phyloP scores from a whole-genome alignment of 2,888 invertebrate species.

The Ophioninae sp. region DNA sequence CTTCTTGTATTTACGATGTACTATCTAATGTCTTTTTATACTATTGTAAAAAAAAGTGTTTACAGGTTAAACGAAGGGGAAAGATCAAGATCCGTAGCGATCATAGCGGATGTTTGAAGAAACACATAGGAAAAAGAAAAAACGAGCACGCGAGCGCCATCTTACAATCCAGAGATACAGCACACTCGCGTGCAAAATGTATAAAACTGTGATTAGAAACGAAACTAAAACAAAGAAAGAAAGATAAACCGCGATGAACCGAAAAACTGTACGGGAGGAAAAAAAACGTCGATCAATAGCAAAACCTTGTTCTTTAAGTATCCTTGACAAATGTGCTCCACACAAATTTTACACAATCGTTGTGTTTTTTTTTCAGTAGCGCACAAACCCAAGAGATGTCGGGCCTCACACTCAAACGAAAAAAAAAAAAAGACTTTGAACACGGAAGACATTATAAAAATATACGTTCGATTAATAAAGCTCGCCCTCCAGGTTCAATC shows the following conservation, averaged over 20 bases:
- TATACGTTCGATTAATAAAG: conserved; percentile 47
- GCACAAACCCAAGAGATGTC: conserved; percentile 28
- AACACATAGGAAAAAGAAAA: conserved; percentile 19
- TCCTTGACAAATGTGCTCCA: conserved; percentile 31
- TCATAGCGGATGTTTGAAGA: conserved; percentile 36
- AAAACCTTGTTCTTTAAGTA: conserved; percentile 42
- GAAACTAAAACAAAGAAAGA: conserved; percentile 41
- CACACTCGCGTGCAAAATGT: conserved; percentile 48
- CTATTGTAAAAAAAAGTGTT: conserved; percentile 67
- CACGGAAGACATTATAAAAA: conserved; percentile 16
- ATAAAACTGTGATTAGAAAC: conserved; percentile 60
- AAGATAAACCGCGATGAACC: conserved; percentile 25
- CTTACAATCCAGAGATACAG: background rate
- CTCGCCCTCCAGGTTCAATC: conserved; percentile 18
- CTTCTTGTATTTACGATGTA: conserved; percentile 66
- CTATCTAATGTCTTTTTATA: conserved; percentile 67
- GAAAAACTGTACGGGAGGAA: conserved; percentile 31
- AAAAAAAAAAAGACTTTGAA: conserved; percentile 9
- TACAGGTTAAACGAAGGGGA: conserved; percentile 56
- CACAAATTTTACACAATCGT: conserved; percentile 34
- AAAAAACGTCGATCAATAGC: conserved; percentile 24
- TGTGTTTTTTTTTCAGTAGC: conserved; percentile 9
- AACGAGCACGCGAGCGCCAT: conserved; percentile 37
- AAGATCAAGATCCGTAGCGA: conserved; percentile 43
- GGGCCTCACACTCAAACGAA: conserved; percentile 13